phyloP scores from a whole-genome alignment of 2,113 vertebrate species.

The Gobiocypris rarus region DNA sequence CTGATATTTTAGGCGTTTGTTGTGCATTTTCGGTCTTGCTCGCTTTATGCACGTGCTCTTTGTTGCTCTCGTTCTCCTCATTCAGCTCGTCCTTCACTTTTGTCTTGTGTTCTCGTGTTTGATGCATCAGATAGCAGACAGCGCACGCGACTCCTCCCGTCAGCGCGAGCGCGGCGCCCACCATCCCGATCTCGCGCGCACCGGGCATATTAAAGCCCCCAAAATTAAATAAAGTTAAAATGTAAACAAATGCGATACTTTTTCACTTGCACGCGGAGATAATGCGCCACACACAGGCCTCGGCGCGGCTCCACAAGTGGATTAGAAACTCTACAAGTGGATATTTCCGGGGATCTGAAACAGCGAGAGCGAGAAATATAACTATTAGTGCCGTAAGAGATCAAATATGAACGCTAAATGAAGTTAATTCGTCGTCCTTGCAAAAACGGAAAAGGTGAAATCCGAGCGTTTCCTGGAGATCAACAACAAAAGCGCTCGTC shows the following conservation, averaged over 20 bases:
- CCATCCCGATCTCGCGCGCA: slow-evolving; percentile 60
- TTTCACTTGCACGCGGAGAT: background rate
- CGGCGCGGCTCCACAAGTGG: slow-evolving; percentile 66
- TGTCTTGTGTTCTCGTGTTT: background rate
- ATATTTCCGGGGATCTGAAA: background rate
- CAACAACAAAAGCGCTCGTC: slow-evolving; percentile 16
- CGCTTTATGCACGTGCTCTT: background rate
- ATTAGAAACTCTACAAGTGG: slow-evolving; percentile 48
- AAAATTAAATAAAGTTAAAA: background rate
- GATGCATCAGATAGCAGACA: slow-evolving; percentile 66
- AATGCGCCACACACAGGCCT: background rate
- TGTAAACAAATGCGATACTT: background rate
- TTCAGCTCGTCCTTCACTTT: background rate
- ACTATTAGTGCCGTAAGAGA: too few relatives aligned
- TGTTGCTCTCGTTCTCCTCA: background rate
- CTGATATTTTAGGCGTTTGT: background rate
- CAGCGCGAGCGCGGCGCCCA: slow-evolving; percentile 66
- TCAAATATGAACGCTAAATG: background rate
- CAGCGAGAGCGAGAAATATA: slow-evolving; percentile 57
- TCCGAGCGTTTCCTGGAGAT: slow-evolving; percentile 21
- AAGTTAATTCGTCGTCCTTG: background rate
- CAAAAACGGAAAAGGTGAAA: background rate
- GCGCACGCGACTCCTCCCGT: slow-evolving; percentile 72
- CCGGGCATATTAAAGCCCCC: slow-evolving; percentile 65
- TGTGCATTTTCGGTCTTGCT: background rate